These are phyloP conservation scores for Ammodytes marinus DNA, from an alignment of 2,113 vertebrate species.

Conservation along the genomic window DNA sequence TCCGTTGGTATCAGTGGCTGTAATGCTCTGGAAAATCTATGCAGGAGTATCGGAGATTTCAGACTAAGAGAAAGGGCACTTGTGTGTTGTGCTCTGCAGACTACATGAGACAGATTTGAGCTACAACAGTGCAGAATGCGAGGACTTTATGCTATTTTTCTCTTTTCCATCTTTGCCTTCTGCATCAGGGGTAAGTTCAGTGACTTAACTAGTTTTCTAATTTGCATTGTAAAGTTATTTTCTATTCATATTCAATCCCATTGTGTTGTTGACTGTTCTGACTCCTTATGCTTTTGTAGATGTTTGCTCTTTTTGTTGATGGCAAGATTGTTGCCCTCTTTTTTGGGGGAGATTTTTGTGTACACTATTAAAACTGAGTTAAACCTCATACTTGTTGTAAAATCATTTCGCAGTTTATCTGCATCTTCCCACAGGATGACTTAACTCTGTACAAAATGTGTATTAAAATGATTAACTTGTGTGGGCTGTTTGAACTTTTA, in stretches of 20 bases:
- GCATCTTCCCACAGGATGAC: neutral
- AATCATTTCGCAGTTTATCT: neutral
- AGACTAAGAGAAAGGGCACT: neutral
- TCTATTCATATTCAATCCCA: neutral
- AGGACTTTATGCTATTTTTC: constrained; percentile 55
- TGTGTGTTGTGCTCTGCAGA: constrained; percentile 22
- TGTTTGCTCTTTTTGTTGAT: neutral
- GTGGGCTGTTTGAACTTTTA: neutral
- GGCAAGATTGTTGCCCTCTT: neutral
- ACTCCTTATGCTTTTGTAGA: neutral
- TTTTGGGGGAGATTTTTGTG: neutral
- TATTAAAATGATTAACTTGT: neutral
- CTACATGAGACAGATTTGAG: constrained; percentile 1
- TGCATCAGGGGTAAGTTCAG: constrained; percentile 68
- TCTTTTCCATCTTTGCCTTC: constrained; percentile 53
- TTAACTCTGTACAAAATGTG: neutral
- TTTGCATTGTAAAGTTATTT: constrained; percentile 6
- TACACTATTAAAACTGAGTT: constrained; percentile 32
- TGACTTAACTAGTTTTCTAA: neutral
- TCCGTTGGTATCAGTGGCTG: constrained; percentile 24
- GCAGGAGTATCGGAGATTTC: constrained; percentile 38
- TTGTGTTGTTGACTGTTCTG: neutral
- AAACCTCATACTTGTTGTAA: neutral
- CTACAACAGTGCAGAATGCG: constrained; percentile 56
- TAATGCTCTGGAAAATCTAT: constrained; percentile 35